A percentile compares a stretch with the other conserved stretches of the same genome.
Evolutionary conservation across 2,888 invertebrate genomes (phyloP).

Genomic region (Orchesella flavescens): DNA sequence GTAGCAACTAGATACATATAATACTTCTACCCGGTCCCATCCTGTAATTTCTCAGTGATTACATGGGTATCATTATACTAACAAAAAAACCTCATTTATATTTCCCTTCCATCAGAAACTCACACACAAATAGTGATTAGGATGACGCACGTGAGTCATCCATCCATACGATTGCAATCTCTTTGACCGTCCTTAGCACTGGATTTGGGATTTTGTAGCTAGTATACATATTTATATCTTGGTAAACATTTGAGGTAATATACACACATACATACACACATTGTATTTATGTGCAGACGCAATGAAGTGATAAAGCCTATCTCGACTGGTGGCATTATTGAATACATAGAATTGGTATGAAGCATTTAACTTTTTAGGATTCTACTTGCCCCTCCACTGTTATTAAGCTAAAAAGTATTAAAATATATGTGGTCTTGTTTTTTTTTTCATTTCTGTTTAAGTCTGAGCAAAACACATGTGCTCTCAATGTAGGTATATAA

Average conservation of each 20-base stretch:
- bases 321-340: neutral
- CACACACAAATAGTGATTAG: conserved; percentile 42
- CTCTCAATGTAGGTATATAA: conserved; percentile 3
- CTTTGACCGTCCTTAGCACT: neutral
- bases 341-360: too few relatives aligned
- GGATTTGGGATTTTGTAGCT: neutral
- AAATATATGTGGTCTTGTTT: conserved; percentile 9
- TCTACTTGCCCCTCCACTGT: conserved; percentile 6
- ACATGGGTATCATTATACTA: conserved; percentile 29
- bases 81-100: conserved; percentile 34
- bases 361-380: neutral
- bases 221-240: conserved; percentile 4
- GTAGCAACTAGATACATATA: neutral
- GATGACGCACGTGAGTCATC: conserved; percentile 52
- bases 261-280: neutral
- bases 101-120: conserved; percentile 19
- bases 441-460: conserved; percentile 6
- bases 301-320: neutral
- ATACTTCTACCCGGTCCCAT: conserved; percentile 5
- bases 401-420: conserved; percentile 20
- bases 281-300: neutral
- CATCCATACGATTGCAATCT: conserved; percentile 21
- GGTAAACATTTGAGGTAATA: too few relatives aligned
- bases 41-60: conserved; percentile 29
- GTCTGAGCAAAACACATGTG: neutral